These are phyloP conservation scores for Falco novaeseelandiae DNA, from an alignment of 2,797 vertebrate genomes.

Conservation along the genomic window DNA sequence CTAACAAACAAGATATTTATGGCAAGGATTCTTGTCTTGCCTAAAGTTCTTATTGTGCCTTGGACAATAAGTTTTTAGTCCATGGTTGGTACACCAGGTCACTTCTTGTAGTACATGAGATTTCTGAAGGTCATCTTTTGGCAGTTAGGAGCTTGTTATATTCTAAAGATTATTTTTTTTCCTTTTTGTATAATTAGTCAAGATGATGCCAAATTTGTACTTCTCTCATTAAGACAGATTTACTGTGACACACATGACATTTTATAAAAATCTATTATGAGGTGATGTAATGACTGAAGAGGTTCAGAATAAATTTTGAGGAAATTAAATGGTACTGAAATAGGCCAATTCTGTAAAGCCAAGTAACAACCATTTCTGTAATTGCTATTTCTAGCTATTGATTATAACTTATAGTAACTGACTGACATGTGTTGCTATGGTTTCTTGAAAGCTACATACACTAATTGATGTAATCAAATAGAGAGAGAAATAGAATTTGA, in stretches of 20 bases:
- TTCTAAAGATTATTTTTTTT: neutral
- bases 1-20: neutral
- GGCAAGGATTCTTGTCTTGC: neutral
- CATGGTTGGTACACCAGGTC: neutral
- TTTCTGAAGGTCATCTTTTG: neutral
- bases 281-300: neutral
- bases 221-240: neutral
- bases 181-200: neutral
- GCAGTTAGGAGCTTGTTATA: neutral
- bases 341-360: constrained; percentile 32
- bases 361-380: constrained; percentile 37
- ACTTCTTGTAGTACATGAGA: neutral
- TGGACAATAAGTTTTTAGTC: neutral
- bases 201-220: neutral
- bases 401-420: constrained; percentile 51
- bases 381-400: constrained; percentile 63
- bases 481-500: constrained; percentile 35
- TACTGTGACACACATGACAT: neutral
- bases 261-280: neutral
- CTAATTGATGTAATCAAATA: constrained; percentile 51
- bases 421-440: constrained; percentile 59
- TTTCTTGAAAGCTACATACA: constrained; percentile 55
- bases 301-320: constrained; percentile 16
- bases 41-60: neutral
- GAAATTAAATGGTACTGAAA: constrained; percentile 51